Conservation (phyloP, 2,888 invertebrate genomes). For the Poecilobothrus nobilitatus region DNA sequence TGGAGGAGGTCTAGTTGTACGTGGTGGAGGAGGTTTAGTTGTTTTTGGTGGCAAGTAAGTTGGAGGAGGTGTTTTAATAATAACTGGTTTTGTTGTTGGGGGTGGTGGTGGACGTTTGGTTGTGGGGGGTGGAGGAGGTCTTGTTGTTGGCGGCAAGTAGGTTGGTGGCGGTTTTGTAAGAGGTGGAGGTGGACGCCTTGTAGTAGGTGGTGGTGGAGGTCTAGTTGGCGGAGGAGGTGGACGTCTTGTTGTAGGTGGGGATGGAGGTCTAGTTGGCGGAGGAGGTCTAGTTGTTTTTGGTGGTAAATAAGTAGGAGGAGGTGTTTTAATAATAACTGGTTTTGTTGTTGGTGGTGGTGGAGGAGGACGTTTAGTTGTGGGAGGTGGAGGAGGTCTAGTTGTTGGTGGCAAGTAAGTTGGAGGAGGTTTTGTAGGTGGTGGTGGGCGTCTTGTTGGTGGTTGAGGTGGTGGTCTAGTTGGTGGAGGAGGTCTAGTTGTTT, state of each 20-base stretch:
- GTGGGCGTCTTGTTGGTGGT: background rate
- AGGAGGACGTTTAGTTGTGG: slow-evolving; percentile 18
- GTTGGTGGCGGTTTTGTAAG: background rate
- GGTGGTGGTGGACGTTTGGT: background rate
- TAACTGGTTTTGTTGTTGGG: background rate
- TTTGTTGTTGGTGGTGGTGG: slow-evolving; percentile 22
- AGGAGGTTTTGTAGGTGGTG: slow-evolving; percentile 4
- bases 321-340: slow-evolving; percentile 17
- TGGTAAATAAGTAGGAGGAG: background rate
- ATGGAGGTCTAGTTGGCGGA: slow-evolving; percentile 13
- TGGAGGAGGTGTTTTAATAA: background rate
- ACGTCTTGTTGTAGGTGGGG: slow-evolving; percentile 19
- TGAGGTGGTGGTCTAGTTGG: background rate
- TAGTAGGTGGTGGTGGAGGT: background rate
- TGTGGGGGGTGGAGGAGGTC: background rate
- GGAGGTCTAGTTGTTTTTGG: slow-evolving; percentile 13
- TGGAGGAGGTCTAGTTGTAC: background rate
- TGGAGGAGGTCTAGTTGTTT: background rate
- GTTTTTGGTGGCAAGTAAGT: background rate
- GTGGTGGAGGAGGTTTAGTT: background rate
- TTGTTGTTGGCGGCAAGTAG: background rate
- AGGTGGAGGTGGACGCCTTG: background rate
- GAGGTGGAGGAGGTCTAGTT: slow-evolving; percentile 7
- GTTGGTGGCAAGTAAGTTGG: slow-evolving; percentile 9
- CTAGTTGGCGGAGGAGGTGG: background rate